Evolutionary conservation across 1,140 invertebrate species (phyloP).

Genomic region (Gonioctena quinquepunctata): DNA sequence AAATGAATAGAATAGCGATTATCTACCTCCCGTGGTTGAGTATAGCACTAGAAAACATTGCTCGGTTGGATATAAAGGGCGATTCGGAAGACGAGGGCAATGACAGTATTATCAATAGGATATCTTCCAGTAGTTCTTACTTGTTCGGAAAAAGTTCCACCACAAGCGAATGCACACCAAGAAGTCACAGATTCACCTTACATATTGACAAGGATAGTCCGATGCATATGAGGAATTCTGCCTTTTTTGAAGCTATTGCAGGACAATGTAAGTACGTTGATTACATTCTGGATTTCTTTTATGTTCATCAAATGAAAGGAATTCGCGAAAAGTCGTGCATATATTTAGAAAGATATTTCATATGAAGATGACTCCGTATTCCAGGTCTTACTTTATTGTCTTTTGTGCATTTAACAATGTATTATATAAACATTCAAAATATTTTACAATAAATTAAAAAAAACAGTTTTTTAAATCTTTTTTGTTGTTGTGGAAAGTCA

Average conservation of each 20-base stretch:
- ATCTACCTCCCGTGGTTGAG: slow-evolving; percentile 90
- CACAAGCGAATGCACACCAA: slow-evolving; percentile 44
- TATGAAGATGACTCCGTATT: no score
- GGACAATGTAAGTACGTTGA: slow-evolving; percentile 62
- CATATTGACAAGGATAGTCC: slow-evolving; percentile 64
- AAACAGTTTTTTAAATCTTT: no score
- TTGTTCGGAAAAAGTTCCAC: slow-evolving; percentile 48
- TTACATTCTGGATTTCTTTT: no score
- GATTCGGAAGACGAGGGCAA: slow-evolving; percentile 49
- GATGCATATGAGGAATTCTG: slow-evolving; percentile 69
- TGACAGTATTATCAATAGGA: slow-evolving; percentile 57
- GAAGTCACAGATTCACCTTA: slow-evolving; percentile 57
- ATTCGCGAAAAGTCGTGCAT: no score
- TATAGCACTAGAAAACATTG: slow-evolving; percentile 82
- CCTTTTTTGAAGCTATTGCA: slow-evolving; percentile 78
- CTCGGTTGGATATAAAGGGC: slow-evolving; percentile 60
- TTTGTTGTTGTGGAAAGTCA: background rate
- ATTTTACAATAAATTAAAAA: no score
- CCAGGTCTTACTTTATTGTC: no score
- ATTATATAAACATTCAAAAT: no score
- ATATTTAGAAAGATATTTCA: no score
- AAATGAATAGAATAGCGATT: slow-evolving; percentile 83
- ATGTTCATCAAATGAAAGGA: no score
- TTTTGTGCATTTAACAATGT: no score
- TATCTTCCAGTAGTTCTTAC: slow-evolving; percentile 56